Percentiles rank a stretch among this genome's conserved stretches.
phyloP scores from a whole-genome alignment of 2,888 invertebrate genomes.

The Dicyrtoma fusca region DNA sequence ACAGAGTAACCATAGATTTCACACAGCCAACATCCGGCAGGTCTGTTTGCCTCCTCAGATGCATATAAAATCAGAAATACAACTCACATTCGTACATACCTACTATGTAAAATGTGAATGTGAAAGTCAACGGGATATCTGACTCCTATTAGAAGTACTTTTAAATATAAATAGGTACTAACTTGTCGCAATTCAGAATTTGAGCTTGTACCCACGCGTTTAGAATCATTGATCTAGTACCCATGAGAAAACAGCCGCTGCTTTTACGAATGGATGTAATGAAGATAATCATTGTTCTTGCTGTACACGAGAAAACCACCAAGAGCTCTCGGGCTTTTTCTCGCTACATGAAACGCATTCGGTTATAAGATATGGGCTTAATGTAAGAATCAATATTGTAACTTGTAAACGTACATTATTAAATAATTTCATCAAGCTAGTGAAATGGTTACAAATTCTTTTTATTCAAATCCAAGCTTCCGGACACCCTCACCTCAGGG shows the following conservation, averaged over 20 bases:
- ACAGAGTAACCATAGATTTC: too few species aligned
- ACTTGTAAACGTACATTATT: too few species aligned
- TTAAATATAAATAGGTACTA: not conserved
- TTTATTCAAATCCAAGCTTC: too few species aligned
- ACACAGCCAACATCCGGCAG: too few species aligned
- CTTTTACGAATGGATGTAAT: conserved; percentile 23
- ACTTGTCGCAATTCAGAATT: conserved; percentile 2
- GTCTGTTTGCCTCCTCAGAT: not conserved
- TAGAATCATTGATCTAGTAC: conserved; percentile 12
- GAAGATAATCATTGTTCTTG: conserved; percentile 11
- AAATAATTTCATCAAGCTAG: too few species aligned
- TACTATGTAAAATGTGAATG: not conserved
- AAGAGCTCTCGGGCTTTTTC: too few species aligned
- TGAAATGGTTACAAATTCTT: too few species aligned
- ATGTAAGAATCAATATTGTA: too few species aligned
- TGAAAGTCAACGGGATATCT: conserved; percentile 12
- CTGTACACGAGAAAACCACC: not conserved
- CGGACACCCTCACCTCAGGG: too few species aligned
- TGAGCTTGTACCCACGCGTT: not conserved
- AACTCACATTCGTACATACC: conserved; percentile 4
- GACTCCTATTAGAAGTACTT: conserved; percentile 3
- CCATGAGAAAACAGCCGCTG: conserved; percentile 29
- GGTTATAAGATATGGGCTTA: too few species aligned
- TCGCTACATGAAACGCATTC: too few species aligned
- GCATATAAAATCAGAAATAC: not conserved